Conservation (phyloP, 1,140 invertebrate genomes). For the Caenorhabditis briggsae region DNA sequence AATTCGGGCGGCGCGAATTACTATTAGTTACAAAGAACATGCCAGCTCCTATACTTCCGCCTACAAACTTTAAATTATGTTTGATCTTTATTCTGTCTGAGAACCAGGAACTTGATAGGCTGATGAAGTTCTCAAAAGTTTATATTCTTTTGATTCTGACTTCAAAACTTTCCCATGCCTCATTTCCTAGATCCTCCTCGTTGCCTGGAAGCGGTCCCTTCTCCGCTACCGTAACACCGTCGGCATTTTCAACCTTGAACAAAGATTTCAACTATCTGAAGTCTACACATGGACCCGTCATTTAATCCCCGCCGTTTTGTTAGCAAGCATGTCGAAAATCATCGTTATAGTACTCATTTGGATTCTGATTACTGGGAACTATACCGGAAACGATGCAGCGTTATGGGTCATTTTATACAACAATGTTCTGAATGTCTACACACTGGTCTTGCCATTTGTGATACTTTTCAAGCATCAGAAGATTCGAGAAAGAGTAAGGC, state of each 20-base stretch:
- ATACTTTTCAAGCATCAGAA: constrained; percentile 27
- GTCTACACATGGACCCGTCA: constrained; percentile 19
- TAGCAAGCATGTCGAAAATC: not conserved
- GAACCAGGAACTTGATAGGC: too few relatives aligned
- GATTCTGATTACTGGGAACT: not conserved
- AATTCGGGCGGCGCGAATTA: too few relatives aligned
- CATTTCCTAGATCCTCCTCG: not conserved
- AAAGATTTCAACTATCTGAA: constrained; percentile 32
- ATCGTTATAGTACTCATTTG: not conserved
- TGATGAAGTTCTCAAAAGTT: too few relatives aligned
- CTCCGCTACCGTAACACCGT: not conserved
- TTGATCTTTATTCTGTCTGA: too few relatives aligned
- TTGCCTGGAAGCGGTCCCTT: not conserved
- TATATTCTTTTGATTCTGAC: too few relatives aligned
- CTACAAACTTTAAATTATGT: too few relatives aligned
- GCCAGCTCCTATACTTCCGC: too few relatives aligned
- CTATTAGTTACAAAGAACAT: too few relatives aligned
- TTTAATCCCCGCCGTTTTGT: constrained; percentile 4
- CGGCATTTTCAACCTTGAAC: not conserved
- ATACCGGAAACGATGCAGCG: not conserved
- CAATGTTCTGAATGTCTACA: constrained; percentile 30
- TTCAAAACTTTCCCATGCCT: not conserved
- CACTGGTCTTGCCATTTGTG: constrained; percentile 12
- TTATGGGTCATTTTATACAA: not conserved
- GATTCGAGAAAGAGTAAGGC: not conserved